Evolutionary conservation across 2,888 invertebrate species (phyloP), one percentile per base, ranked within the genome.

Genomic region (Sceliomorpha sp.): DNA sequence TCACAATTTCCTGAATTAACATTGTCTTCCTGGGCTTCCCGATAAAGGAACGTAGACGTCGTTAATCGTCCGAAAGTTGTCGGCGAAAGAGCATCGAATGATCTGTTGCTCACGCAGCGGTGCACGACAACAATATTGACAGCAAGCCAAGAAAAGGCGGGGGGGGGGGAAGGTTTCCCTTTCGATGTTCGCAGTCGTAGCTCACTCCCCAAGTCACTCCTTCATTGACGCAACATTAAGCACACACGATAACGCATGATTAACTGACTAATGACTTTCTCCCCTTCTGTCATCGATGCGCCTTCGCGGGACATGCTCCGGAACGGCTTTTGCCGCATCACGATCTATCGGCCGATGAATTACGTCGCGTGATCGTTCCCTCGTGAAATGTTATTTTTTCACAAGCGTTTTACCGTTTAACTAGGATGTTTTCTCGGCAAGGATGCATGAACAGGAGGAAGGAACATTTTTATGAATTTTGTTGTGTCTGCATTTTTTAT

Each of bases 221-320:
- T 86, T 82, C 84, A 80, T 85, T 82, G 87, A 87, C 86, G 87
- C 82, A 87, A 87, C 87, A 87, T 87, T 87, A 85, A 82, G 80
- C 87, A 81, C 85, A 83, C 85, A 84, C 84, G 85, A 86, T 86
- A 85, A 85, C 85, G 85, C 87, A 86, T 85, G 87, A 88, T 88
- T 87, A 87, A 87, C 82, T 77, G 76, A 79, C 84, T 88, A 87
- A 87, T 88, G 87, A 88, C 84, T 84, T 80, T 79, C 70, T 71
- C 73, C 75, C 72, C 56, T 48, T 39, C 47, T 53, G 55, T 71
- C 72, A 76, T 48, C 75, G 70, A 74, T 71, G 70, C 67, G 34
- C 39, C 42, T 32, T 37, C 17, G 56, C 14, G 55, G 37, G 45
- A 29, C 47, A 40, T 39, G 40, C 20, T 40, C 17, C 42, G 42